These are phyloP conservation scores for Cataglyphis altisquamis DNA, from an alignment of 2,888 invertebrate species.

Conservation along the genomic window DNA sequence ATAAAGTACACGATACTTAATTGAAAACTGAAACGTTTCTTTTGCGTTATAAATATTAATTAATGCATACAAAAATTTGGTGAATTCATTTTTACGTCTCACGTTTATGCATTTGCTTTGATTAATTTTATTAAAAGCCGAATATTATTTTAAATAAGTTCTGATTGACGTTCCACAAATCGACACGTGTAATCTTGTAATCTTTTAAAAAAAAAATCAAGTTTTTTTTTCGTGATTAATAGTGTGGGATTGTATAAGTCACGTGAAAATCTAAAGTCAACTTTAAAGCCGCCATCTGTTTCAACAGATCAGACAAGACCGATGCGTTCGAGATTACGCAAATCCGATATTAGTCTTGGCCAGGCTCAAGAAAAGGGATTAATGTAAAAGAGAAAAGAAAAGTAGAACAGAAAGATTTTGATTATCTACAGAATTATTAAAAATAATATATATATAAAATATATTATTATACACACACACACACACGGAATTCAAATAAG, in stretches of 20 bases:
- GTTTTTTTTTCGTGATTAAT: conserved; percentile 17
- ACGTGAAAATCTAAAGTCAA: conserved; percentile 42
- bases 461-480: neutral
- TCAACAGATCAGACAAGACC: conserved; percentile 32
- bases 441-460: neutral
- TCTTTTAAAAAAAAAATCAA: neutral
- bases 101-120: neutral
- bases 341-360: conserved; percentile 58
- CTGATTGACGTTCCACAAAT: neutral
- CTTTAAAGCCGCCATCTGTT: conserved; percentile 49
- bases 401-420: neutral
- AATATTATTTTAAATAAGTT: neutral
- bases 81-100: neutral
- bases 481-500: neutral
- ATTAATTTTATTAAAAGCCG: neutral
- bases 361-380: conserved; percentile 11
- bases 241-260: conserved; percentile 2
- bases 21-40: neutral
- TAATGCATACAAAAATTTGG: too few species aligned
- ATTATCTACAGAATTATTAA: conserved; percentile 26
- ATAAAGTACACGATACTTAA: conserved; percentile 1
- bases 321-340: conserved; percentile 46
- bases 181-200: conserved; percentile 8
- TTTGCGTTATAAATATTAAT: neutral
- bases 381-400: neutral